Conservation (phyloP, 2,888 invertebrate species). For the Noctua comes region DNA sequence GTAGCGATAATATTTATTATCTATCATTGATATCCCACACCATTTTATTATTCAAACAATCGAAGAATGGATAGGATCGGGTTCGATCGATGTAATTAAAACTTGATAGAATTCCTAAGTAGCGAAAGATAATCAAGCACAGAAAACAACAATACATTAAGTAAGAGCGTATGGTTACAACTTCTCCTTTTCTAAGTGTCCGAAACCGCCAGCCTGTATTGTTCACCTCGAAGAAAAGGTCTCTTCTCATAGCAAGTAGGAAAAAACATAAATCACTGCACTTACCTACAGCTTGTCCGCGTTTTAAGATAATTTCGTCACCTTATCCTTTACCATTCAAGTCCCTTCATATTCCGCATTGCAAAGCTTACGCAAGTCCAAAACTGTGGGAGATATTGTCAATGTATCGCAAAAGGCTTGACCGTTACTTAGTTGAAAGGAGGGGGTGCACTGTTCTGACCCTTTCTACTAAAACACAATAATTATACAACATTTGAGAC, state of each 20-base stretch:
- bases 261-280: slow-evolving; percentile 4
- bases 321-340: slow-evolving; percentile 10
- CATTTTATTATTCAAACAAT: slow-evolving; percentile 13
- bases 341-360: slow-evolving; percentile 29
- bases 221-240: neutral
- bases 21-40: slow-evolving; percentile 12
- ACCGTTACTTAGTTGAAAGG: slow-evolving; percentile 18
- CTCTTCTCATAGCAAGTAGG: neutral
- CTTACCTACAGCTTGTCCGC: neutral
- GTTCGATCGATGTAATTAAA: neutral
- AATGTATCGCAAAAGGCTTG: slow-evolving; percentile 28
- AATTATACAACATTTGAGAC: slow-evolving; percentile 40
- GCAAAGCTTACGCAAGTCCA: slow-evolving; percentile 31
- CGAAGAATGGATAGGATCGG: neutral
- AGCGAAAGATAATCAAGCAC: neutral
- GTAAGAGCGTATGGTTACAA: neutral
- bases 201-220: neutral
- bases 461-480: slow-evolving; percentile 36
- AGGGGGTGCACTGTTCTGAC: slow-evolving; percentile 10
- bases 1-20: slow-evolving; percentile 21
- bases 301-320: slow-evolving; percentile 15
- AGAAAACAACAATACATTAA: neutral
- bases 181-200: neutral
- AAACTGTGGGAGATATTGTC: slow-evolving; percentile 28
- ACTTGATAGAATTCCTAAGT: neutral